phyloP scores from a whole-genome alignment of 2,113 vertebrate genomes.

The Oncorhynchus tshawytscha region DNA sequence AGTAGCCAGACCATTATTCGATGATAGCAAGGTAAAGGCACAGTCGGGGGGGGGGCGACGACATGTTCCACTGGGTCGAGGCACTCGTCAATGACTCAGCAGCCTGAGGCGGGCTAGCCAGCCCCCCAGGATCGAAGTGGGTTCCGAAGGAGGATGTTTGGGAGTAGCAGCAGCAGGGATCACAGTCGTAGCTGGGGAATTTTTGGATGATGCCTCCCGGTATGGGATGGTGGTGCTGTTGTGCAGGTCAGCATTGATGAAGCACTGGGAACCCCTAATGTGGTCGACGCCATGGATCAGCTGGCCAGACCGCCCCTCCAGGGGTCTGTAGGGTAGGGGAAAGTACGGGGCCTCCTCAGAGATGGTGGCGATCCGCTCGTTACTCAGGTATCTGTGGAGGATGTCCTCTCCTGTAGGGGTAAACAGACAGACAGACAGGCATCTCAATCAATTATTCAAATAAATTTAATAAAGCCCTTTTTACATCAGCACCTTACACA shows the following conservation, averaged over 20 bases:
- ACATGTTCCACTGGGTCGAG: slow-evolving; percentile 27
- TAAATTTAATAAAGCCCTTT: too few species aligned
- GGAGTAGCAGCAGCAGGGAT: slow-evolving; percentile 24
- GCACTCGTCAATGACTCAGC: slow-evolving; percentile 82
- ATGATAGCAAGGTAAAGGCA: slow-evolving; percentile 58
- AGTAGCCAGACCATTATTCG: slow-evolving; percentile 12
- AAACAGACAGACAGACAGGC: background rate
- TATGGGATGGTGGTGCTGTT: slow-evolving; percentile 87
- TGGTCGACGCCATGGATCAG: slow-evolving; percentile 85
- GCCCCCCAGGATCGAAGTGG: slow-evolving; percentile 78
- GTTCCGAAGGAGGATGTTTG: slow-evolving; percentile 70
- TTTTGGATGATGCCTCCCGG: slow-evolving; percentile 80
- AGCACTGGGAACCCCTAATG: slow-evolving; percentile 85
- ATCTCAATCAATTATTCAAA: too few species aligned
- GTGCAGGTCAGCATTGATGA: slow-evolving; percentile 82
- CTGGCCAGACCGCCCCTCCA: slow-evolving; percentile 64
- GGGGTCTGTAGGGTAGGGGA: slow-evolving; percentile 72
- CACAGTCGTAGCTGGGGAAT: slow-evolving; percentile 23
- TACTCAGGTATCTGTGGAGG: slow-evolving; percentile 89
- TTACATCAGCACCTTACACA: too few species aligned
- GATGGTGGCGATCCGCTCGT: slow-evolving; percentile 88
- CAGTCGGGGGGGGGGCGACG: slow-evolving; percentile 1
- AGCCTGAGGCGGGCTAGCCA: slow-evolving; percentile 88
- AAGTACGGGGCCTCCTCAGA: slow-evolving; percentile 78
- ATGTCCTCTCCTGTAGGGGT: slow-evolving; percentile 71